These are phyloP conservation scores for Jordanella pulchra DNA, from an alignment of 2,797 vertebrate species.

Conservation along the genomic window DNA sequence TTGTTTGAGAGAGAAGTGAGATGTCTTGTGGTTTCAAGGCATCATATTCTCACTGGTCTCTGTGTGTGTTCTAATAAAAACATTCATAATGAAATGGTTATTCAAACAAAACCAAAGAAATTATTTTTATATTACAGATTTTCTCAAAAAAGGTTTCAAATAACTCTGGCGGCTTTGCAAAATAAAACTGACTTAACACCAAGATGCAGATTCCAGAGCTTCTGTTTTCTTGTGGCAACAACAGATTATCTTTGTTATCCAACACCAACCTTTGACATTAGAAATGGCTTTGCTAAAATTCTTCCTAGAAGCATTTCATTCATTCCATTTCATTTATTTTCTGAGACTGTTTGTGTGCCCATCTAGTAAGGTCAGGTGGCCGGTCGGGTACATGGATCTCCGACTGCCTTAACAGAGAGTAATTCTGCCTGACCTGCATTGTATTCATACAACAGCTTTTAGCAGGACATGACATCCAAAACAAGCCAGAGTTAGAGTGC, in stretches of 20 bases:
- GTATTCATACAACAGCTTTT: slow-evolving; percentile 40
- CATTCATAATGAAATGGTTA: background rate
- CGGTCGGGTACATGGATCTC: slow-evolving; percentile 10
- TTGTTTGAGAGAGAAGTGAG: background rate
- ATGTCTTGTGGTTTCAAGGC: background rate
- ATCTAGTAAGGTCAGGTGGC: slow-evolving; percentile 24
- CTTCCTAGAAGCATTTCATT: too few relatives aligned
- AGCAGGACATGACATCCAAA: slow-evolving; percentile 19
- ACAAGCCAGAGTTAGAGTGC: slow-evolving; percentile 17
- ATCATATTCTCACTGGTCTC: background rate
- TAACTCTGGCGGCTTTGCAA: background rate
- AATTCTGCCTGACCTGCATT: slow-evolving; percentile 60
- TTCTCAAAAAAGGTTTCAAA: background rate
- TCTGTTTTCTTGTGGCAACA: slow-evolving; percentile 40
- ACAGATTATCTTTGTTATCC: slow-evolving; percentile 32
- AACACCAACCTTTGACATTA: background rate
- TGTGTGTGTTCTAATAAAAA: background rate
- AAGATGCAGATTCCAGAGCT: slow-evolving; percentile 3
- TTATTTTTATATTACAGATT: background rate
- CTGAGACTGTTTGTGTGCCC: slow-evolving; percentile 9
- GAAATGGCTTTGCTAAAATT: background rate
- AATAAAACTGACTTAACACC: background rate
- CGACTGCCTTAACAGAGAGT: slow-evolving; percentile 28
- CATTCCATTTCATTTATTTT: too few relatives aligned
- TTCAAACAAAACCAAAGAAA: too few relatives aligned